Evolutionary conservation across 1,140 invertebrate genomes (phyloP), one percentile per base, ranked within the genome.

Genomic region (Zelostemma sp.): DNA sequence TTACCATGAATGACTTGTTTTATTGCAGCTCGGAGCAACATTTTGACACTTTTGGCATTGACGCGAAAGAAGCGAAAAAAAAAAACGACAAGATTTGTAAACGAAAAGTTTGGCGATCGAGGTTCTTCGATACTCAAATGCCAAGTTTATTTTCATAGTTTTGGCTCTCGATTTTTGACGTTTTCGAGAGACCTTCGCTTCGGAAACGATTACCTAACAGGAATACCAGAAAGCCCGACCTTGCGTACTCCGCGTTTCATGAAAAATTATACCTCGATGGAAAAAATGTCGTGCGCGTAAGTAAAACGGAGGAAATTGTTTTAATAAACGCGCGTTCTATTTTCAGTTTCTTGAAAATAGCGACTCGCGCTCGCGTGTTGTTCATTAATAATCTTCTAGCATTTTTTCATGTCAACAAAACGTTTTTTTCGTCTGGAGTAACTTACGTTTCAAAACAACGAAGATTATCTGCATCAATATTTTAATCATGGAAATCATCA

Each of bases 91-190:
- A 43, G 18, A 12, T 25, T 45, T n/a, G 15, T 9, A 15, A 38
- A 40, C 40, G 3, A 12, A 15, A 11, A 41, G 2, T 14, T 14
- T 54, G 54, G 17, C 28, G 12, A 28, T 57, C 17, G 15, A 21
- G 46, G 1, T 12, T 33, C 28, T 6, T 21, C 15, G n/a, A 53
- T n/a, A n/a, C n/a, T n/a, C 16, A 53, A 61, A 53, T 51, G 49
- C 49, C 49, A 61, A 61, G 17, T 61, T 41, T 53, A 61, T 61
- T 53, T 61, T 53, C 9, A 53, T 33, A 17, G 35, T 14, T 38
- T 38, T 25, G 35, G 35, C 35, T 38, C 48, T 12, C 8, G 14
- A 19, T 19, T 60, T 60, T 43, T 50, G 50, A 48, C 41, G 43
- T 50, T 45, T 50, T 33, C 21, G n/a, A 60, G 38, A 41, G 17